phyloP scores from a whole-genome alignment of 2,113 vertebrate species.

The Callopanchax toddi region DNA sequence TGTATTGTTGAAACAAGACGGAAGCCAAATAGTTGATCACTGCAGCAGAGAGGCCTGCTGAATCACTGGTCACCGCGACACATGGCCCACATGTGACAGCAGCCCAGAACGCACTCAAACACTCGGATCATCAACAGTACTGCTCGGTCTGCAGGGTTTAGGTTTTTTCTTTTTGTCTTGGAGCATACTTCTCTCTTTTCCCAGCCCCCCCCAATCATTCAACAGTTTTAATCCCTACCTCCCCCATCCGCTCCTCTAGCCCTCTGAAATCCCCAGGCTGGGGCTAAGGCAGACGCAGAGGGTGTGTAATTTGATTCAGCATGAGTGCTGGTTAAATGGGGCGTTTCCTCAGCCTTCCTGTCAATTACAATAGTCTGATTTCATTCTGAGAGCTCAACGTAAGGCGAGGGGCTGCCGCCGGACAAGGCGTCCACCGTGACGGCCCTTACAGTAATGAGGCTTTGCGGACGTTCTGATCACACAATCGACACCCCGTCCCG shows the following conservation, averaged over 20 bases:
- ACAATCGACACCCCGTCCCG: background rate
- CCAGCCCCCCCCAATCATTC: constrained; percentile 38
- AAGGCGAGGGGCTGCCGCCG: constrained; percentile 42
- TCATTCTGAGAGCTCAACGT: constrained; percentile 67
- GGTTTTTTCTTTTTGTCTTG: constrained; percentile 37
- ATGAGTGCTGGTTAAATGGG: constrained; percentile 80
- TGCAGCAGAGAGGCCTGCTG: constrained; percentile 27
- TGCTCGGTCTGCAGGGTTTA: constrained; percentile 44
- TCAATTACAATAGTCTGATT: constrained; percentile 84
- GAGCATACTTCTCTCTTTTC: constrained; percentile 32
- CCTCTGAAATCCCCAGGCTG: constrained; percentile 71
- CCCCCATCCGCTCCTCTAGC: constrained; percentile 45
- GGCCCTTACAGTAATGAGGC: constrained; percentile 59
- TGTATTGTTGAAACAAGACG: constrained; percentile 36
- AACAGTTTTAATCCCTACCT: constrained; percentile 73
- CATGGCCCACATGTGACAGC: constrained; percentile 47
- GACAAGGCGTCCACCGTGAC: constrained; percentile 57
- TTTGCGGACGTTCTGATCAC: constrained; percentile 53
- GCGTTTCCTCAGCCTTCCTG: constrained; percentile 80
- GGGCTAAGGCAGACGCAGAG: constrained; percentile 73
- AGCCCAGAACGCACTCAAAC: constrained; percentile 40
- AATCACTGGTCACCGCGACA: constrained; percentile 27
- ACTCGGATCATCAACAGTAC: constrained; percentile 52
- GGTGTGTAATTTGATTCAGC: constrained; percentile 84
- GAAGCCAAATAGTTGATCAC: constrained; percentile 58